phyloP scores from a whole-genome alignment of 2,113 vertebrate genomes.

The Phalacrocorax aristotelis region DNA sequence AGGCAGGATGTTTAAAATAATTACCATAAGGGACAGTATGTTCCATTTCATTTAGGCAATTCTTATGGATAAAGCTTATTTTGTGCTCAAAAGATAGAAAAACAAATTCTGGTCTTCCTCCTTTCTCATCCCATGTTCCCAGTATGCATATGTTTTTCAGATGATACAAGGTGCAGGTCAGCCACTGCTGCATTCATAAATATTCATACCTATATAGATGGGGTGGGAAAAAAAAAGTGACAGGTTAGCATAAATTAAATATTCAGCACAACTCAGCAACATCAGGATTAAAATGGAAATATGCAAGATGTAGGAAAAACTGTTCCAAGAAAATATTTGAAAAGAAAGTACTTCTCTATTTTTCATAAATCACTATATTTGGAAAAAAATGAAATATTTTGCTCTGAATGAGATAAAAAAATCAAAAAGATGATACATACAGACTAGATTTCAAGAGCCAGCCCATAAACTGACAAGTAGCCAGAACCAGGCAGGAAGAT shows the following conservation, averaged over 20 bases:
- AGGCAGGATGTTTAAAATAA: neutral
- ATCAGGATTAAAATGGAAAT: constrained; percentile 23
- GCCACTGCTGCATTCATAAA: neutral
- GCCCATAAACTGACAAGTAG: neutral
- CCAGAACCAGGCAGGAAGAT: neutral
- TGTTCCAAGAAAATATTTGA: neutral
- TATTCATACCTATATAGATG: neutral
- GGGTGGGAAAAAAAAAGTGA: neutral
- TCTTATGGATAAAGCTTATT: neutral
- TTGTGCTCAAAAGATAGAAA: neutral
- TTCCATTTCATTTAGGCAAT: neutral
- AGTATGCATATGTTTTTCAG: neutral
- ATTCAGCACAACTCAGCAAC: constrained; percentile 15
- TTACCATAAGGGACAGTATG: neutral
- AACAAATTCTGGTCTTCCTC: neutral
- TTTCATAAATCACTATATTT: neutral
- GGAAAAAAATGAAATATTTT: neutral
- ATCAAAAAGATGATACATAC: neutral
- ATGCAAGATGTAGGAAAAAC: neutral
- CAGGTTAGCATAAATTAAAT: constrained; percentile 21
- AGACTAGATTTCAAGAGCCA: neutral
- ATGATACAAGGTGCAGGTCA: neutral
- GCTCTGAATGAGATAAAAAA: neutral
- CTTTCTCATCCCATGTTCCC: neutral
- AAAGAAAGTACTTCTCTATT: neutral